Evolutionary conservation across 2,797 vertebrate species (phyloP).

Genomic region (Peromyscus attwateri): DNA sequence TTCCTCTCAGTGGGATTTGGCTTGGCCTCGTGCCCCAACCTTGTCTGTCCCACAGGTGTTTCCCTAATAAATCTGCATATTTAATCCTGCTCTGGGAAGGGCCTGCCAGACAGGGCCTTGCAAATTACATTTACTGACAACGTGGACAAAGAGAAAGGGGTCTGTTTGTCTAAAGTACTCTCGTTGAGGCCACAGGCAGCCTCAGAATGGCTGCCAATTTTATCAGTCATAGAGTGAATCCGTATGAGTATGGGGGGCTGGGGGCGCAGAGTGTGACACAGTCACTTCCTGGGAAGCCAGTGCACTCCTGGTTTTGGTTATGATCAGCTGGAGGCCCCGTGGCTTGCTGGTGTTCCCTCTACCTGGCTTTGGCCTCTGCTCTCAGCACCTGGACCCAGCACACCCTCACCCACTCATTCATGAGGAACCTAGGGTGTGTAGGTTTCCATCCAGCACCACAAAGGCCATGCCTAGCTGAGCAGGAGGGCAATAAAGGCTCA

Average conservation of each 20-base stretch:
- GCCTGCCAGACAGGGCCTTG: neutral
- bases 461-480: neutral
- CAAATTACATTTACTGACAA: neutral
- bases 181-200: neutral
- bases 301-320: neutral
- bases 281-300: neutral
- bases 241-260: rapidly evolving
- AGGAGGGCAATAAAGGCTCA: neutral
- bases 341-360: neutral
- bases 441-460: rapidly evolving
- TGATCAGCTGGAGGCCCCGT: neutral
- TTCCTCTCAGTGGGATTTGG: neutral
- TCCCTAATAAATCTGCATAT: neutral
- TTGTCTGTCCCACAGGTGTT: conserved; percentile 25
- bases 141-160: neutral
- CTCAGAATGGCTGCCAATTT: neutral
- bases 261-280: neutral
- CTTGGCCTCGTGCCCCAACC: neutral
- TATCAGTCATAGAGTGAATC: neutral
- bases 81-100: neutral
- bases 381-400: conserved; percentile 27
- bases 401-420: neutral
- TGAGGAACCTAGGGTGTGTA: neutral
- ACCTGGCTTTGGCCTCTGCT: neutral
- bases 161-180: neutral